These are phyloP conservation scores for Escarpia spicata DNA, from an alignment of 2,888 invertebrate species.

Conservation along the genomic window DNA sequence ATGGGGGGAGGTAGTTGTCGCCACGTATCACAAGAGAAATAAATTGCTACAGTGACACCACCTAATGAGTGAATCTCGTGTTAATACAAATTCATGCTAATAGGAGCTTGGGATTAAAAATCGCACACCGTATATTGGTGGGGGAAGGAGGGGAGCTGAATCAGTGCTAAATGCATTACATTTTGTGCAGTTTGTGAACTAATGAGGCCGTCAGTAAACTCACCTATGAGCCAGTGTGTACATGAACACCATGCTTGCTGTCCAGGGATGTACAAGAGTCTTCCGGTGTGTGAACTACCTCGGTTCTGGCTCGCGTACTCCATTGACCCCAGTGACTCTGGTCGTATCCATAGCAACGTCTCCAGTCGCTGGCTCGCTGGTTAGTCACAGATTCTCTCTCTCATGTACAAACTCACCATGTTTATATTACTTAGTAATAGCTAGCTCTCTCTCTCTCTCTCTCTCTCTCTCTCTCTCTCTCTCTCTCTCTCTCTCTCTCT, in stretches of 20 bases:
- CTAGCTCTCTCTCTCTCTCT: not conserved
- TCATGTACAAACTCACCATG: not conserved
- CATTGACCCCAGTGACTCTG: slow-evolving; percentile 42
- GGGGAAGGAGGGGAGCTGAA: too few relatives aligned
- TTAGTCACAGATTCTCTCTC: slow-evolving; percentile 19
- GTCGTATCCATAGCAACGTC: slow-evolving; percentile 44
- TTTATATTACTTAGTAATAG: not conserved
- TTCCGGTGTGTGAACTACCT: slow-evolving; percentile 32
- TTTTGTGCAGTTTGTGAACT: too few relatives aligned
- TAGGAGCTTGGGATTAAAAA: not conserved
- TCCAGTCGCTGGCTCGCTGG: slow-evolving; percentile 35
- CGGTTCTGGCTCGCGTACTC: slow-evolving; percentile 42
- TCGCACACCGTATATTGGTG: too few relatives aligned
- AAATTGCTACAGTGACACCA: too few relatives aligned
- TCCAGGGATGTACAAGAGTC: slow-evolving; percentile 35
- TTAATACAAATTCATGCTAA: not conserved
- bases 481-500: too few relatives aligned
- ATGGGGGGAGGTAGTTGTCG: too few relatives aligned
- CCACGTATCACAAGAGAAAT: too few relatives aligned
- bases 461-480: not conserved
- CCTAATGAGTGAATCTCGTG: not conserved
- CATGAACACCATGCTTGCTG: not conserved
- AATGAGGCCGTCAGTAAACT: not conserved
- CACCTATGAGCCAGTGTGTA: not conserved
- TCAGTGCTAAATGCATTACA: too few relatives aligned